Conservation (phyloP, 2,113 vertebrate genomes). For the Benitochromis conjunctus region DNA sequence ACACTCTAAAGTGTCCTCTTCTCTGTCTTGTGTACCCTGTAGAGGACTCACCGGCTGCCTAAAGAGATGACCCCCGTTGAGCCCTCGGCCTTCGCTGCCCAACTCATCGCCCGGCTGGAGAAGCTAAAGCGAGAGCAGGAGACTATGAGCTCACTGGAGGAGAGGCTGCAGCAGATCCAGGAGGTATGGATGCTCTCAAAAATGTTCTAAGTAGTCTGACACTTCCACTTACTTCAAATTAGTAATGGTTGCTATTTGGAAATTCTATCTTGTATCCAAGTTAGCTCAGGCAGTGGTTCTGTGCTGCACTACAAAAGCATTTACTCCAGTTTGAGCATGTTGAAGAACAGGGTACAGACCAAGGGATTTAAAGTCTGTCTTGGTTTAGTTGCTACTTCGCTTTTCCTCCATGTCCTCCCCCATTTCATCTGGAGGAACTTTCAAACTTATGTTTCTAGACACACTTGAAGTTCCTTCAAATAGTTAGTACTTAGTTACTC, state of each 20-base stretch:
- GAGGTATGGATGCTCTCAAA: constrained; percentile 74
- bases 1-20: neutral
- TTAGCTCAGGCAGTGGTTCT: neutral
- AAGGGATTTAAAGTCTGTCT: constrained; percentile 46
- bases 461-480: constrained; percentile 67
- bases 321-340: constrained; percentile 23
- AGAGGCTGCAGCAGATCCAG: constrained; percentile 89
- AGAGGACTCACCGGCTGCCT: constrained; percentile 91
- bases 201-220: neutral
- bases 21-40: constrained; percentile 19
- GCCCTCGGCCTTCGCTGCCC: constrained; percentile 85
- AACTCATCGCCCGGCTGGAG: constrained; percentile 86
- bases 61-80: constrained; percentile 94
- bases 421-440: constrained; percentile 52
- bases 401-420: constrained; percentile 21
- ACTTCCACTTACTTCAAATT: neutral
- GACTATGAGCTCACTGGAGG: constrained; percentile 85
- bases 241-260: neutral
- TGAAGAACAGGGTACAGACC: constrained; percentile 27
- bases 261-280: neutral
- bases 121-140: constrained; percentile 87
- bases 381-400: constrained; percentile 25
- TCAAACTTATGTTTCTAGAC: constrained; percentile 66
- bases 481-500: constrained; percentile 67
- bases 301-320: neutral